These are phyloP conservation scores for Synanceia verrucosa DNA, from an alignment of 2,797 vertebrate species.

Conservation along the genomic window DNA sequence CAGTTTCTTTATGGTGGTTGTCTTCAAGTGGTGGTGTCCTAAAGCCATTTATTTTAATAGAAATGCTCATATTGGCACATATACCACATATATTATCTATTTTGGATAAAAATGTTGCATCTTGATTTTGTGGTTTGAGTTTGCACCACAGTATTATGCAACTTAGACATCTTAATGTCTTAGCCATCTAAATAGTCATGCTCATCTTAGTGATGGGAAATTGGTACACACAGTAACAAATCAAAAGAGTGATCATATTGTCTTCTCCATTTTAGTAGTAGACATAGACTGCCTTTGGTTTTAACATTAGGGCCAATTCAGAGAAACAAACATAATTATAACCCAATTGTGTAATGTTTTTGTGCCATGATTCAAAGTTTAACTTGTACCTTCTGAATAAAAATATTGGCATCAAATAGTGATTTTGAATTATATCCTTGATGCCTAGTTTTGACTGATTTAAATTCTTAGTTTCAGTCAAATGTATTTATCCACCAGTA, in stretches of 20 bases:
- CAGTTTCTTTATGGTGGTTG: neutral
- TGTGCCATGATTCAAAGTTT: neutral
- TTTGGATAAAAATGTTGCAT: neutral
- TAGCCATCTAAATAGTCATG: neutral
- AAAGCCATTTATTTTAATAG: neutral
- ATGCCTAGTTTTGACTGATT: neutral
- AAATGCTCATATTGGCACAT: neutral
- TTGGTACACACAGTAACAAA: neutral
- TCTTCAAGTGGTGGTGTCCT: neutral
- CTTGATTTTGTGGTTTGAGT: neutral
- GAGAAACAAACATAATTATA: neutral
- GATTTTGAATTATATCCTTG: neutral
- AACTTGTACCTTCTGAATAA: neutral
- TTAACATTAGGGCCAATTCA: neutral
- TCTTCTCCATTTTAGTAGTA: too few species aligned
- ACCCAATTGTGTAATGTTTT: neutral
- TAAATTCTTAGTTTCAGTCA: neutral
- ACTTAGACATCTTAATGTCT: neutral
- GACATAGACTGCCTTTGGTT: neutral
- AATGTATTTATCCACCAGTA: neutral
- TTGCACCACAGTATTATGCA: neutral
- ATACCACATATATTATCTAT: neutral
- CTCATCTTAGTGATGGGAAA: neutral
- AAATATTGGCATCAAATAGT: neutral
- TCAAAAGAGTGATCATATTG: neutral